phyloP scores from a whole-genome alignment of 1,140 invertebrate species.

The Drosophila teissieri region DNA sequence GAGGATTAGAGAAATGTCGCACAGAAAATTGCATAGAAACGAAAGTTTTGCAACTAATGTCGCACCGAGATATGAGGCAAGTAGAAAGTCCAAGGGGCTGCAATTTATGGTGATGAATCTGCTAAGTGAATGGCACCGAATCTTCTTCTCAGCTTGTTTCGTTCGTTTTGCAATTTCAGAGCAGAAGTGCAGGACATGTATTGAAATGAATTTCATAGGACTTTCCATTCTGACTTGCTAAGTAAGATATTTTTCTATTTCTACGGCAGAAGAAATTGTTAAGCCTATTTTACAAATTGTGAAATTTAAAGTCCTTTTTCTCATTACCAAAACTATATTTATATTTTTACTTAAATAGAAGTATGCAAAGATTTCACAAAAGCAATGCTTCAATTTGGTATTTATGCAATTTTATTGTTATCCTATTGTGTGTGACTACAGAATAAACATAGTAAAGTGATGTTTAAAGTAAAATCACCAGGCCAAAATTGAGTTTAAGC shows the following conservation, averaged over 20 bases:
- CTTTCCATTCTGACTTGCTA: background rate
- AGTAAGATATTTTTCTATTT: background rate
- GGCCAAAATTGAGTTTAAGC: background rate
- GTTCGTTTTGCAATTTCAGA: constrained; percentile 13
- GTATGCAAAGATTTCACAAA: too few relatives aligned
- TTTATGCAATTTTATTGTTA: too few relatives aligned
- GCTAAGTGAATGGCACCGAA: constrained; percentile 32
- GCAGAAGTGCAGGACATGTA: background rate
- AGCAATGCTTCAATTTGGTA: too few relatives aligned
- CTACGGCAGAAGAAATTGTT: too few relatives aligned
- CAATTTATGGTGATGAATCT: constrained; percentile 46
- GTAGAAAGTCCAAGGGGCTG: constrained; percentile 6
- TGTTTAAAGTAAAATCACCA: background rate
- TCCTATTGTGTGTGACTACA: too few relatives aligned
- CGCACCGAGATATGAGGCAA: constrained; percentile 24
- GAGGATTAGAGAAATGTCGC: constrained; percentile 74
- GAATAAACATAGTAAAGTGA: too few relatives aligned
- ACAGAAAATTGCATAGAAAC: constrained; percentile 61
- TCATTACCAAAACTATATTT: too few relatives aligned
- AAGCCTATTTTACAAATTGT: background rate
- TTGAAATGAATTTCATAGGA: constrained; percentile 10
- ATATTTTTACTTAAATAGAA: too few relatives aligned
- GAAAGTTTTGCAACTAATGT: constrained; percentile 70
- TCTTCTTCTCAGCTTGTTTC: constrained; percentile 1
- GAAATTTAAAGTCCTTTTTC: background rate